Evolutionary conservation across 2,888 invertebrate species (phyloP).

Genomic region (Ennomos quercinarius): DNA sequence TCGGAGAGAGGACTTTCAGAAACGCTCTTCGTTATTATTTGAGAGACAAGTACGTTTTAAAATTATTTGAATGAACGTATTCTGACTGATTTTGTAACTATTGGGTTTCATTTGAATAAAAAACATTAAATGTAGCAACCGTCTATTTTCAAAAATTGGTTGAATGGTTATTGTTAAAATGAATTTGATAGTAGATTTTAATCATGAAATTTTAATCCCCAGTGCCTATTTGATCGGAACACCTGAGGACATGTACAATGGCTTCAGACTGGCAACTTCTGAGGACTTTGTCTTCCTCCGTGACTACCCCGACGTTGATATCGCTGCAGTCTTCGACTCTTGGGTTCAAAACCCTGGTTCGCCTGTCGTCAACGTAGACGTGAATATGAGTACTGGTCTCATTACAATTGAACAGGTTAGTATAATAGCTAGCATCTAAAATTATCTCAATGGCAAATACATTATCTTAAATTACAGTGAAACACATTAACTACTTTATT

Average conservation of each 20-base stretch:
- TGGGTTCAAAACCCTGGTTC: slow-evolving; percentile 87
- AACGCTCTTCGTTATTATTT: slow-evolving; percentile 86
- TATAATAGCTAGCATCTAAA: neutral
- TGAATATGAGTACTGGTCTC: slow-evolving; percentile 61
- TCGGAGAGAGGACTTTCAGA: slow-evolving; percentile 84
- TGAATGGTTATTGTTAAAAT: too few species aligned
- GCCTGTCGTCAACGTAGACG: slow-evolving; percentile 83
- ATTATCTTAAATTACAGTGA: too few species aligned
- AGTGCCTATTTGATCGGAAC: slow-evolving; percentile 70
- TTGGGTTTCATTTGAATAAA: too few species aligned
- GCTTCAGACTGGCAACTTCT: slow-evolving; percentile 59
- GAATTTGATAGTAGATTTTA: too few species aligned
- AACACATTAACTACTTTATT: too few species aligned
- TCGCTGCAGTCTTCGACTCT: slow-evolving; percentile 79
- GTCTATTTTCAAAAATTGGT: too few species aligned
- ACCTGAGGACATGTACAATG: slow-evolving; percentile 67
- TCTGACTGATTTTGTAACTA: too few species aligned
- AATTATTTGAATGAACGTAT: neutral
- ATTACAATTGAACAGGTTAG: slow-evolving; percentile 72
- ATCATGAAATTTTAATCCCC: slow-evolving; percentile 24
- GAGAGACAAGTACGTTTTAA: slow-evolving; percentile 73
- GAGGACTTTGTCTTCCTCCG: slow-evolving; percentile 59
- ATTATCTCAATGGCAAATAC: too few species aligned
- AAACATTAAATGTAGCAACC: too few species aligned
- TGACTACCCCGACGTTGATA: slow-evolving; percentile 56